Conservation (phyloP, 2,113 vertebrate species). For the Platysteira castanea region DNA sequence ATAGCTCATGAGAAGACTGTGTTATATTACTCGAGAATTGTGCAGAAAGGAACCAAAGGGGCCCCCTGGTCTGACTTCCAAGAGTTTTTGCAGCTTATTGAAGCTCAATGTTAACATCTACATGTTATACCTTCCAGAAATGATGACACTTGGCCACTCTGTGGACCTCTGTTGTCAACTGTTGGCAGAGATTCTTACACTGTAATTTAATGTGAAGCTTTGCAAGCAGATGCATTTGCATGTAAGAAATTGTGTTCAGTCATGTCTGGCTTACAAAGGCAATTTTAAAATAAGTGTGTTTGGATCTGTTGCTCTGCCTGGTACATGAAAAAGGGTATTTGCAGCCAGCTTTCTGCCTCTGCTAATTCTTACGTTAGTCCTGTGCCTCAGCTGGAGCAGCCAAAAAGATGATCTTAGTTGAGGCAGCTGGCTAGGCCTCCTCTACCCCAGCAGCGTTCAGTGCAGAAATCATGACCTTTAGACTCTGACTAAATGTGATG, state of each 20-base stretch:
- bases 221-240: conserved; percentile 33
- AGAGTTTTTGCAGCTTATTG: background rate
- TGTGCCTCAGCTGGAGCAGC: background rate
- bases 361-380: background rate
- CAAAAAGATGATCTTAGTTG: conserved; percentile 20
- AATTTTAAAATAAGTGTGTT: conserved; percentile 1
- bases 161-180: conserved; percentile 17
- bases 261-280: conserved; percentile 22
- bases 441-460: background rate
- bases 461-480: background rate
- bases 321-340: conserved; percentile 1
- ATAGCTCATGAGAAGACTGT: background rate
- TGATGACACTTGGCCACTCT: conserved; percentile 27
- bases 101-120: background rate
- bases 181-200: conserved; percentile 8
- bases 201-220: conserved; percentile 18
- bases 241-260: conserved; percentile 23
- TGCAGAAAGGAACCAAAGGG: background rate
- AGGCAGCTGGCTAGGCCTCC: background rate
- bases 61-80: background rate
- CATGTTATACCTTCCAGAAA: conserved; percentile 18
- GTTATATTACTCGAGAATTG: background rate
- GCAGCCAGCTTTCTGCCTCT: conserved; percentile 29
- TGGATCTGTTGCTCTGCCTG: conserved; percentile 24
- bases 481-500: background rate